Evolutionary conservation across 2,797 vertebrate genomes (phyloP).

Genomic region (Triplophysa yarkandensis): DNA sequence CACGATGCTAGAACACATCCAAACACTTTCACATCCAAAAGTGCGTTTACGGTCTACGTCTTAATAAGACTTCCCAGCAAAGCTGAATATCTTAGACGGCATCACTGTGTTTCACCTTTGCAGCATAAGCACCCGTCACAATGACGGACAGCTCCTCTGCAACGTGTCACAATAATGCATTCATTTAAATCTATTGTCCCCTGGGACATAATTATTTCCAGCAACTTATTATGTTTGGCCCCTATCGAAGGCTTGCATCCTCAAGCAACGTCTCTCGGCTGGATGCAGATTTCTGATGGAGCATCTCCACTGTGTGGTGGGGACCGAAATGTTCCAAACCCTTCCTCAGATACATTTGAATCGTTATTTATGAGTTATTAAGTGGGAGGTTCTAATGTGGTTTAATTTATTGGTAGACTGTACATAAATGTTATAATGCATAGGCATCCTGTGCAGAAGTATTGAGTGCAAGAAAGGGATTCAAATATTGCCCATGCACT

Average conservation of each 20-base stretch:
- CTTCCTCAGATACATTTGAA: neutral
- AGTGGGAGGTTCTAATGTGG: too few species aligned
- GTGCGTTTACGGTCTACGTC: constrained; percentile 15
- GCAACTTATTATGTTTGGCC: constrained; percentile 46
- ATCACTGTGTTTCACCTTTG: constrained; percentile 4
- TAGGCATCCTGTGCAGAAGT: neutral
- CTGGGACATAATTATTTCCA: constrained; percentile 54
- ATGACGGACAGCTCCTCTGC: constrained; percentile 31
- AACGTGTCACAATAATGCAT: constrained; percentile 34
- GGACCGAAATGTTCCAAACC: neutral
- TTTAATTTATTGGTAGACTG: neutral
- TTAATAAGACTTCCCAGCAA: constrained; percentile 28
- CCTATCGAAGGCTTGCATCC: constrained; percentile 25
- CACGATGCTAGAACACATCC: neutral
- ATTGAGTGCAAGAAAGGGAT: neutral
- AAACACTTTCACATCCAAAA: constrained; percentile 8
- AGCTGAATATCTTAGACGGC: constrained; percentile 8
- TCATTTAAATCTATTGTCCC: constrained; percentile 44
- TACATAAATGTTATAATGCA: neutral
- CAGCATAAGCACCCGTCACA: constrained; percentile 24
- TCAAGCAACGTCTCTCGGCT: neutral
- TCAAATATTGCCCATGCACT: too few species aligned
- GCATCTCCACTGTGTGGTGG: constrained; percentile 39
- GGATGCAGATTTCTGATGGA: constrained; percentile 31
- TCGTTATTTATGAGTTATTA: neutral